Base-by-base conservation (phyloP, 2,888 invertebrate genomes). In the Bugula neritina region DNA sequence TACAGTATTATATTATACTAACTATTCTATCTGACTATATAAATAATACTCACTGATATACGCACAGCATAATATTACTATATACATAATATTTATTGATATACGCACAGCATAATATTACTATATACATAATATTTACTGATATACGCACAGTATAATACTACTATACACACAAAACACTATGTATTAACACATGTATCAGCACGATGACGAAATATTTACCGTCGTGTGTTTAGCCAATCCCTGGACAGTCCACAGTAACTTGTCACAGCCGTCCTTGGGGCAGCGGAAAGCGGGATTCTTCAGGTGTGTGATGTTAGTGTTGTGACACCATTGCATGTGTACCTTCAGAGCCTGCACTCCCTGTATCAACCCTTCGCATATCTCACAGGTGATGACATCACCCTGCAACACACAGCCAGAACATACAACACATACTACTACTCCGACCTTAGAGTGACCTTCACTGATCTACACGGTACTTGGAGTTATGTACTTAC, bases 321-420 rank as follows among this genome's bases (percentile, higher is more conserved):
- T 63, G 31, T 63, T 27, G n/a, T 63, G 63, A 31, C 63, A 63
- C 63, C 63, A 63, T 31, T 63, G 63, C 63, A 63, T 63, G 63
- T 63, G 63, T 29, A 63, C 63, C 13, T 31, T 2, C 5, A 63
- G 29, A 25, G 63, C 63, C 29, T 63, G 63, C 31, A 31, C 10
- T 2, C 63, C 63, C n/a, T 63, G 63, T 27, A 63, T 63, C 13
- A 63, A 31, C 3, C 63, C 63, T 27, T 31, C 63, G 31, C 63
- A 63, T 5, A 63, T 63, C 63, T 63, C 63, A 34, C 63, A 63
- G 17, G 29, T 17, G 10, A 63, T 5, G 17, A 63, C 63, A 25
- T 63, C 63, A 25, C 5, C 27, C 63, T 63, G 31, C 31, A 13
- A 29, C 5, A 57, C n/a, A 43, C 17, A 43, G 43, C 17, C 17